phyloP scores from a whole-genome alignment of 37 sponge, comb jelly and placozoan genomes.

The Eunapius fragilis region DNA sequence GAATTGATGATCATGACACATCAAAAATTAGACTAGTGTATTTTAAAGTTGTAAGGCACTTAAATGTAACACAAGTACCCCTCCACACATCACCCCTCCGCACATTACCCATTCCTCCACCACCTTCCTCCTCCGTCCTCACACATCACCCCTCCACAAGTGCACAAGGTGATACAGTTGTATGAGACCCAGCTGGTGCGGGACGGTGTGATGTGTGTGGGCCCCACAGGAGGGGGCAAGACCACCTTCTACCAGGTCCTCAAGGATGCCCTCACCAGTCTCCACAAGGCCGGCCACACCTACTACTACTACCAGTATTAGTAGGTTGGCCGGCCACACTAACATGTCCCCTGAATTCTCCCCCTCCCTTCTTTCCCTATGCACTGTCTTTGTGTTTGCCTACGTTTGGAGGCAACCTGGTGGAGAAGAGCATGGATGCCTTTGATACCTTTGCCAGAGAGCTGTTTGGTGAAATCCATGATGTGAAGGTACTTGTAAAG shows the following conservation, averaged over 20 bases:
- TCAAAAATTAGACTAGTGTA: too few species aligned
- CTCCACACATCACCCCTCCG: too few species aligned
- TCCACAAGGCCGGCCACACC: constrained; percentile 68
- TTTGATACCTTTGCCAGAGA: constrained; percentile 93
- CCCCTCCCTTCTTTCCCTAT: too few species aligned
- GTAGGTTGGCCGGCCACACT: too few species aligned
- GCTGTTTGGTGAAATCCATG: constrained; percentile 81
- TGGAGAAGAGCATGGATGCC: constrained; percentile 84
- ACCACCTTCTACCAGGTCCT: constrained; percentile 92
- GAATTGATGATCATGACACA: too few species aligned
- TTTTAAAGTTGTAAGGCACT: too few species aligned
- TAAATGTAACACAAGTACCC: too few species aligned
- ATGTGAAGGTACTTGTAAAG: constrained; percentile 91
- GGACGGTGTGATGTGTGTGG: constrained; percentile 99
- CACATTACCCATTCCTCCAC: neutral
- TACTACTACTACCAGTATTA: constrained; percentile 86
- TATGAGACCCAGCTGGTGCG: constrained; percentile 96
- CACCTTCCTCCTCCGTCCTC: neutral
- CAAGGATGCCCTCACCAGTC: constrained; percentile 80
- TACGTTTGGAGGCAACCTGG: constrained; percentile 95
- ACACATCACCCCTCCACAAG: constrained; percentile 22
- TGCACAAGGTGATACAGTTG: constrained; percentile 92
- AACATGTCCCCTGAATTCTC: too few species aligned
- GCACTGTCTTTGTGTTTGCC: constrained; percentile 89
- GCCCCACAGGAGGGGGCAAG: constrained; percentile 99